Evolutionary conservation across 2,888 invertebrate species (phyloP).

Genomic region (Tenodera sinensis): DNA sequence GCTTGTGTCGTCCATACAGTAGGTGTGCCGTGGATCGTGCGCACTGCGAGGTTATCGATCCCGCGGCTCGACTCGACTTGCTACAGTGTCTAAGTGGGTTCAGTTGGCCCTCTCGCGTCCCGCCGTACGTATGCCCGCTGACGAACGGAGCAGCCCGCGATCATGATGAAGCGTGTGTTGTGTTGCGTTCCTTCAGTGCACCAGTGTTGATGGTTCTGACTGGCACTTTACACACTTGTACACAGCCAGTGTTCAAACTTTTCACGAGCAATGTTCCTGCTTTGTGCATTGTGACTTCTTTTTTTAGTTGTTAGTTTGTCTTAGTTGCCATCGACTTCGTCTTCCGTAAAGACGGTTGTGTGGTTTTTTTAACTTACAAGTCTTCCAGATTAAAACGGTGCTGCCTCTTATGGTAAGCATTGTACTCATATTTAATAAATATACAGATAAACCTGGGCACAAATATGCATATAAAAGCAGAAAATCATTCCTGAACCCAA

Average conservation of each 20-base stretch:
- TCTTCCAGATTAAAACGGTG: background rate
- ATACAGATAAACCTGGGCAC: too few species aligned
- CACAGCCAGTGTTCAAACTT: background rate
- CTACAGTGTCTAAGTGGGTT: background rate
- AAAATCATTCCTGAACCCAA: too few species aligned
- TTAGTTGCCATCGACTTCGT: background rate
- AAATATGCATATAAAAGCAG: too few species aligned
- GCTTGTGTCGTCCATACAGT: background rate
- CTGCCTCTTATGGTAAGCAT: background rate
- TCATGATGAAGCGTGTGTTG: background rate
- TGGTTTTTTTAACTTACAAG: background rate
- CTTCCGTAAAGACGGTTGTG: background rate
- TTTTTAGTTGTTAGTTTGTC: background rate
- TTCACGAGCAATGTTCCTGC: background rate
- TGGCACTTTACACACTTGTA: too few species aligned
- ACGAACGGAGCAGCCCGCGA: background rate
- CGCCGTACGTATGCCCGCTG: background rate
- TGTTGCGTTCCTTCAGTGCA: background rate
- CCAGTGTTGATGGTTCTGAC: background rate
- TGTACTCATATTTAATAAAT: too few species aligned
- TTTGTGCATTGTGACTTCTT: background rate
- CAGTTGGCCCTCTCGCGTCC: background rate
- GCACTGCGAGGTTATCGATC: background rate
- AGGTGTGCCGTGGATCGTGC: background rate
- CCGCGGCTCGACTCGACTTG: background rate